Conservation (phyloP, 1,140 invertebrate genomes). For the Drosophila sulfurigaster region DNA sequence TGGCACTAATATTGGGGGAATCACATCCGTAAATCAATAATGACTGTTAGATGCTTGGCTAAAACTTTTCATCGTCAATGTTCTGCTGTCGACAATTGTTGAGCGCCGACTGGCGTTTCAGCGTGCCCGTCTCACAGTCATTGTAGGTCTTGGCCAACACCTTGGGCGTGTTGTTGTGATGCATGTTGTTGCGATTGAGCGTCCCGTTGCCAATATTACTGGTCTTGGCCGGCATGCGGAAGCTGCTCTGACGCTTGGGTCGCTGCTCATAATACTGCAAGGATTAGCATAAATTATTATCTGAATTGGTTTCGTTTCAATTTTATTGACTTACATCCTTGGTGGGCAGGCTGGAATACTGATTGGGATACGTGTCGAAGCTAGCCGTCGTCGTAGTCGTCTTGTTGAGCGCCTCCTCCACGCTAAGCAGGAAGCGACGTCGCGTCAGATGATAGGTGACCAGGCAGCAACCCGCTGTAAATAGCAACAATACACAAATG, state of each 20-base stretch:
- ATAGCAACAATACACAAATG: conserved; percentile 48
- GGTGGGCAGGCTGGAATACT: conserved; percentile 92
- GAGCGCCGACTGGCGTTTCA: conserved; percentile 90
- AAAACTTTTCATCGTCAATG: conserved; percentile 84
- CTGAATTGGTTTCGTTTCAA: background rate
- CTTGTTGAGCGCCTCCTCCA: conserved; percentile 67
- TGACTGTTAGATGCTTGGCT: conserved; percentile 26
- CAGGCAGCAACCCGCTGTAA: conserved; percentile 69
- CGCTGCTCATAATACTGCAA: conserved; percentile 81
- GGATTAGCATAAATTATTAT: background rate
- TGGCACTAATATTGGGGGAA: conserved; percentile 57
- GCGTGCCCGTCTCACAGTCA: conserved; percentile 91
- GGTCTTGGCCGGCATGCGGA: conserved; percentile 86
- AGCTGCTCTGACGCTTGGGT: conserved; percentile 87
- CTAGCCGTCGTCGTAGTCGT: conserved; percentile 86
- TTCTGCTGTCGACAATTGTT: conserved; percentile 84
- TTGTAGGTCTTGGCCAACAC: conserved; percentile 86
- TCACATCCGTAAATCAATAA: background rate
- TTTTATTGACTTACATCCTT: conserved; percentile 87
- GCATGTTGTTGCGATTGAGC: conserved; percentile 87
- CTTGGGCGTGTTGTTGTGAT: conserved; percentile 88
- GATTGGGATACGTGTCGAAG: conserved; percentile 93
- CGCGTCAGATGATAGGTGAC: conserved; percentile 65
- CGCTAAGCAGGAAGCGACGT: conserved; percentile 43
- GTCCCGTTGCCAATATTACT: conserved; percentile 86